Percentiles rank a stretch among this genome's conserved stretches.
Evolutionary conservation across 2,888 invertebrate genomes (phyloP).

Genomic region (Himalopsyche kuldschensis): DNA sequence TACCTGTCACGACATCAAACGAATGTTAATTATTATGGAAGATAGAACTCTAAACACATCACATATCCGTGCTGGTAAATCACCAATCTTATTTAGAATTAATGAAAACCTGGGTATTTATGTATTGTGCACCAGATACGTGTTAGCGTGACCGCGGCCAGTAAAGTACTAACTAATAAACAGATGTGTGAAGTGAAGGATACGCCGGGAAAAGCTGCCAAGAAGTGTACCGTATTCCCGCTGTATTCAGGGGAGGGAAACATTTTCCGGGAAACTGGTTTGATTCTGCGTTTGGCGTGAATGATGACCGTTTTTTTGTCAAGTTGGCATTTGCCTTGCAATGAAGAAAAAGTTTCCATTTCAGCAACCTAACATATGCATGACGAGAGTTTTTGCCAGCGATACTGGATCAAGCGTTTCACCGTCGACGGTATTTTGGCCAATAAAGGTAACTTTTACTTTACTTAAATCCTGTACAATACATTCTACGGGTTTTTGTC

Average conservation of each 20-base stretch:
- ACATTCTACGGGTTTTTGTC: too few relatives aligned
- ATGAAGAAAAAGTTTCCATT: neutral
- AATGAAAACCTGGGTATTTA: neutral
- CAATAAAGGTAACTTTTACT: too few relatives aligned
- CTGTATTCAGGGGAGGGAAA: neutral
- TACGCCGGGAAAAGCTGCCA: neutral
- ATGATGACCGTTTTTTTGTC: neutral
- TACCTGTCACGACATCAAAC: neutral
- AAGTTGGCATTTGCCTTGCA: neutral
- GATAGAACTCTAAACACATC: neutral
- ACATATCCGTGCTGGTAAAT: neutral
- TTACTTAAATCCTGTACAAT: too few relatives aligned
- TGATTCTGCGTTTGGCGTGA: neutral
- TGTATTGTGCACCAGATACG: neutral
- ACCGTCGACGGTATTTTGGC: too few relatives aligned
- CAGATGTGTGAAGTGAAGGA: neutral
- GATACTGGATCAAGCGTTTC: too few relatives aligned
- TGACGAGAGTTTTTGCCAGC: too few relatives aligned
- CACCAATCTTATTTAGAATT: neutral
- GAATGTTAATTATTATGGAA: neutral
- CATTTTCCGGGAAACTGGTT: neutral
- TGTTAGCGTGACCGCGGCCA: neutral
- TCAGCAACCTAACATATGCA: too few relatives aligned
- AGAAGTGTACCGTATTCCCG: neutral
- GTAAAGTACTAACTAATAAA: neutral